Evolutionary conservation across 1,140 invertebrate genomes (phyloP).

Genomic region (Aphaenogaster ashmeadi): DNA sequence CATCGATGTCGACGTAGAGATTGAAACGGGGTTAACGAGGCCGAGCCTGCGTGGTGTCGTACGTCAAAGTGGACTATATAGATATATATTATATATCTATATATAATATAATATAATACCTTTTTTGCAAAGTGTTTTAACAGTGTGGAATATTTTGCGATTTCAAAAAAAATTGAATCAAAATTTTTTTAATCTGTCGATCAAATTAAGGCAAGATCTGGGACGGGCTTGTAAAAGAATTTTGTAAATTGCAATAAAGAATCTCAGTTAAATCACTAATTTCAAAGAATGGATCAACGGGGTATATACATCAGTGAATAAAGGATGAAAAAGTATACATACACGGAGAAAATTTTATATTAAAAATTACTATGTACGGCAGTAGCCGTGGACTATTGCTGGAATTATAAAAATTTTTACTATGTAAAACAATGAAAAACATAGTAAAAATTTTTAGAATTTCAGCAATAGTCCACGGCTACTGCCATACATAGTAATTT

Average conservation of each 20-base stretch:
- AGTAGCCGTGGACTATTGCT: too few species aligned
- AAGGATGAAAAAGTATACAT: neutral
- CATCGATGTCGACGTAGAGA: constrained; percentile 52
- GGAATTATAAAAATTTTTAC: too few species aligned
- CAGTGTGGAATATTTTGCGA: neutral
- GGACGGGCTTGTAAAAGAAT: neutral
- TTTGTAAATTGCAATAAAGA: neutral
- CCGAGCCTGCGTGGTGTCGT: neutral
- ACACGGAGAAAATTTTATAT: too few species aligned
- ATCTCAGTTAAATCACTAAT: neutral
- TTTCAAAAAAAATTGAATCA: neutral
- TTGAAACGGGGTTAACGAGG: constrained; percentile 50
- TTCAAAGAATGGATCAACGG: neutral
- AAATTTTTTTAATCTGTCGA: neutral
- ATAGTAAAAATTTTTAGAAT: too few species aligned
- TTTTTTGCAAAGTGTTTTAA: neutral
- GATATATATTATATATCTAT: too few species aligned
- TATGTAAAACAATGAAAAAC: too few species aligned
- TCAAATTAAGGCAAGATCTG: neutral
- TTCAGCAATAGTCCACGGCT: too few species aligned
- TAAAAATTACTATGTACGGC: too few species aligned
- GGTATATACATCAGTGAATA: neutral
- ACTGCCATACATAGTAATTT: too few species aligned
- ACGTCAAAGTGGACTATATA: neutral
- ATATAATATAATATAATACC: too few species aligned